Conservation (phyloP, 1,140 invertebrate genomes). For the Hyphantria cunea region DNA sequence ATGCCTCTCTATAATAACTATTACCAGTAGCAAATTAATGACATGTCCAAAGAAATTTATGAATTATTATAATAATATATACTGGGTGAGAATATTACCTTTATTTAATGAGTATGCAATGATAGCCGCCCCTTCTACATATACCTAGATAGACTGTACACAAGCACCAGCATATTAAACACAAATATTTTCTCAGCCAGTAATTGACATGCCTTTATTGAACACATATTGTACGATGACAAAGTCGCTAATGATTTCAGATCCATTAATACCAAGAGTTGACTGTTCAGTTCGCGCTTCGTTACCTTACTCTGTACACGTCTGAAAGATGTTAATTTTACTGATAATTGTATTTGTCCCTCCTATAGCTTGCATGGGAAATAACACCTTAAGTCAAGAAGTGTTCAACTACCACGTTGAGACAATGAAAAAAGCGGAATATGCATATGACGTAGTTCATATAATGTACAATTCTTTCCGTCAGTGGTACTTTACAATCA, state of each 20-base stretch:
- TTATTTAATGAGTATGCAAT: no score
- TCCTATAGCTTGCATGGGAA: slow-evolving; percentile 33
- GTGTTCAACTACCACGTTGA: slow-evolving; percentile 57
- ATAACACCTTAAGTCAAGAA: slow-evolving; percentile 48
- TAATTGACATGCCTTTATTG: slow-evolving; percentile 50
- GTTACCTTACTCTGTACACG: slow-evolving; percentile 30
- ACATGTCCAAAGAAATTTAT: no score
- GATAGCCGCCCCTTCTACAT: no score
- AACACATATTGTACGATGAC: slow-evolving; percentile 40
- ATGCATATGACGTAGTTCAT: slow-evolving; percentile 60
- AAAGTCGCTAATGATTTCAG: slow-evolving; percentile 55
- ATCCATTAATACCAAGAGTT: slow-evolving; percentile 47
- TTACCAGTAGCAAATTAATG: no score
- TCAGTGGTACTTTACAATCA: slow-evolving; percentile 73
- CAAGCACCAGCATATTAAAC: no score
- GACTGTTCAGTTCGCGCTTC: slow-evolving; percentile 45
- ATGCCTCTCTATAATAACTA: no score
- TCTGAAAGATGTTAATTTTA: slow-evolving; percentile 49
- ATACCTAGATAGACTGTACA: no score
- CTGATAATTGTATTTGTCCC: slow-evolving; percentile 36
- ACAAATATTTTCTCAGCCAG: no score
- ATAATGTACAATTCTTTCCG: slow-evolving; percentile 70
- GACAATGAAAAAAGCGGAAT: slow-evolving; percentile 54
- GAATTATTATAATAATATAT: no score
- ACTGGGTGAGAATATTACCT: no score